Evolutionary conservation across 2,113 vertebrate species (phyloP), one percentile per base, ranked within the genome.

Genomic region (Sialia sialis): DNA sequence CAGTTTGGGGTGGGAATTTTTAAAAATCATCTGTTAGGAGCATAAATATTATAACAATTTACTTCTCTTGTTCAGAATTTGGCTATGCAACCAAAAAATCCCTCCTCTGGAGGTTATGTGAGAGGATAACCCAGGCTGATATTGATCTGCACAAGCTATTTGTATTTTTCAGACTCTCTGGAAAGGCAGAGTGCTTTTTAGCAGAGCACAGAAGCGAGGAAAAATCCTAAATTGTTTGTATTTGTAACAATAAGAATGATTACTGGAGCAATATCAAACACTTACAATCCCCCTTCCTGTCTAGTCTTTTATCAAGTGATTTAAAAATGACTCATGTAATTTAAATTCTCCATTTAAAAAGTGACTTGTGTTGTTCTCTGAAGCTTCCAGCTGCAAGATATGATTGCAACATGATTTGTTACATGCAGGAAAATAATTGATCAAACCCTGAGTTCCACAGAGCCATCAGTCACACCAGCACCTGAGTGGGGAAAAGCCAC

Each of bases 251-350:
- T 41, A 82, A 90, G 62, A 85, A 72, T 36, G 49, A 94, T 90
- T 58, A 64, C 75, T 73, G 88, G 52, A 88, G 90, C 62, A 76
- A n/a, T 51, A 89, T 60, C 77, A 84, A 78, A 70, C 64, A 49
- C 54, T 82, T 87, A 39, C 9, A 68, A 38, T 36, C 56, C 60
- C 26, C 26, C 29, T 77, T 82, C 69, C 85, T 90, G 52, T 67
- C 70, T 56, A 58, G 44, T 39, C 38, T 81, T 95, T 93, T 88
- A 84, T 87, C 67, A 95, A 87, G 76, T 64, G 58, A 79, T 85
- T 93, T 85, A 10, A 68, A 94, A 94, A 91, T 80, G 27, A 94
- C 62, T 93, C 54, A 43, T 75, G 78, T 67, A 94, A 87, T 89
- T 93, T 92, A 73, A 88, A 86, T 91, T 83, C 76, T 84, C 69